Percentiles rank a stretch among this genome's conserved stretches.
These are phyloP conservation scores for Arenaria interpres DNA, from an alignment of 2,113 vertebrate genomes.

Conservation along the genomic window DNA sequence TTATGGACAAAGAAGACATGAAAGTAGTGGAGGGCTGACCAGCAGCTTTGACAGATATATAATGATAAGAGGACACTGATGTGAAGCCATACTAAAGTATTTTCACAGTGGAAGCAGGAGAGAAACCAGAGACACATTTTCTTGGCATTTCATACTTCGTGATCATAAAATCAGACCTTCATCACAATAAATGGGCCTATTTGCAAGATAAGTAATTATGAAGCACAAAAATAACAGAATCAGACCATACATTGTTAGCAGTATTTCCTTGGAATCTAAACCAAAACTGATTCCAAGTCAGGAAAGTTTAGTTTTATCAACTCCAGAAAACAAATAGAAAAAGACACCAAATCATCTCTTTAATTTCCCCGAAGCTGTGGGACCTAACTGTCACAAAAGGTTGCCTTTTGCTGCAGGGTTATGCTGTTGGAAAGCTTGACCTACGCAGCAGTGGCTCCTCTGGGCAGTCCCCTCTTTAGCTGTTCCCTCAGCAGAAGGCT, in stretches of 20 bases:
- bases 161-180: not conserved
- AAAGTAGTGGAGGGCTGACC: not conserved
- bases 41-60: not conserved
- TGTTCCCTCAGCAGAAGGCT: not conserved
- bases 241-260: not conserved
- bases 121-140: not conserved
- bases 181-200: not conserved
- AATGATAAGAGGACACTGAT: not conserved
- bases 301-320: slow-evolving; percentile 7
- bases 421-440: not conserved
- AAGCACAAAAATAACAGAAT: not conserved
- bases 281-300: slow-evolving; percentile 10
- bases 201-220: not conserved
- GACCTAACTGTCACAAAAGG: slow-evolving; percentile 27
- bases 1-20: not conserved
- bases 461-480: not conserved
- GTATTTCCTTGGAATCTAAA: not conserved
- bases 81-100: not conserved
- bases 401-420: not conserved
- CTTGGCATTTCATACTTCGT: not conserved
- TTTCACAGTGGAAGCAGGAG: not conserved
- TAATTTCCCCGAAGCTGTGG: not conserved
- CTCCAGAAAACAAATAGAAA: slow-evolving; percentile 17
- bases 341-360: slow-evolving; percentile 28
- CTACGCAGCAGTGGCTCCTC: not conserved